Conservation (phyloP, 2,797 vertebrate genomes). For the Astyanax mexicanus region DNA sequence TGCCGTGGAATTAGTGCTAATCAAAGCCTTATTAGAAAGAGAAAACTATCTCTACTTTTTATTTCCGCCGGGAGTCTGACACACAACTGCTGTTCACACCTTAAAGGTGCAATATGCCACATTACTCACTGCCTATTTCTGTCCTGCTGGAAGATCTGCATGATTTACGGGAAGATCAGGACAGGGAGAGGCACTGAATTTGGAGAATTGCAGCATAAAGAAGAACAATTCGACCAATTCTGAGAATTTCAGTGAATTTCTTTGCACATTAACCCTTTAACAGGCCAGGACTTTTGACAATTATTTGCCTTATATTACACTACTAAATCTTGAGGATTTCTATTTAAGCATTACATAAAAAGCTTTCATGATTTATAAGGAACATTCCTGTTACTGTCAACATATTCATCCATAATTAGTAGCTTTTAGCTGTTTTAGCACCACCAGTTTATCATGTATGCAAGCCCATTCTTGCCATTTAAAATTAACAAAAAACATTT, state of each 20-base stretch:
- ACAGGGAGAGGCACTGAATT: not conserved
- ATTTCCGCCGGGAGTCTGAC: not conserved
- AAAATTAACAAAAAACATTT: too few relatives aligned
- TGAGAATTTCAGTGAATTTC: too few relatives aligned
- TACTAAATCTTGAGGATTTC: too few relatives aligned
- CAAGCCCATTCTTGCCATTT: too few relatives aligned
- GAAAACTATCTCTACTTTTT: constrained; percentile 4
- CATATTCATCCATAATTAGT: too few relatives aligned
- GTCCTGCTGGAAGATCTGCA: not conserved
- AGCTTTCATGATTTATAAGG: too few relatives aligned
- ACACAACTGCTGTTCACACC: not conserved
- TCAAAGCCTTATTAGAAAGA: constrained; percentile 22
- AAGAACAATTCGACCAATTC: not conserved
- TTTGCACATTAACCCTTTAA: not conserved
- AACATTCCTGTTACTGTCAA: too few relatives aligned
- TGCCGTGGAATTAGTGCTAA: constrained; percentile 1
- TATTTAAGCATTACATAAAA: too few relatives aligned
- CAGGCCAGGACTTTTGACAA: too few relatives aligned
- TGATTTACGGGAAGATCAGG: not conserved
- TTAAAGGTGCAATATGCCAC: not conserved
- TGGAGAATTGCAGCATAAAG: not conserved
- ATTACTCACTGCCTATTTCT: not conserved
- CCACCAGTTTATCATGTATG: too few relatives aligned
- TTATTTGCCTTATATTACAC: too few relatives aligned
- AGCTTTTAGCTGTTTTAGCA: too few relatives aligned